These are phyloP conservation scores for Drosophila tanythrix DNA, from an alignment of 2,888 invertebrate genomes.

Conservation along the genomic window DNA sequence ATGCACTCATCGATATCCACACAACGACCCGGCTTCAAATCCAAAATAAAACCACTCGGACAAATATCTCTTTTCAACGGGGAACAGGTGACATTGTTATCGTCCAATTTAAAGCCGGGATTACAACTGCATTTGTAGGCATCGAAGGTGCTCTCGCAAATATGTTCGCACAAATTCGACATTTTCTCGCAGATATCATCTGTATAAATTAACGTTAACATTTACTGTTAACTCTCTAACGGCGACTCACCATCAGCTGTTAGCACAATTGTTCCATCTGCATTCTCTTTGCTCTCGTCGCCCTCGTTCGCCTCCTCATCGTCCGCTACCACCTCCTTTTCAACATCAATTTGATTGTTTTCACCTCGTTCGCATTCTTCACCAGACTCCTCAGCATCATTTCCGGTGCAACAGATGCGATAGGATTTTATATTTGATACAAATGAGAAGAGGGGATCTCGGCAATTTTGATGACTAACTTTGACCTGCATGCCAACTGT, in stretches of 20 bases:
- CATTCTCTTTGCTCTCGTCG: constrained; percentile 12
- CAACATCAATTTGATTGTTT: background rate
- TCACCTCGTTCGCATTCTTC: background rate
- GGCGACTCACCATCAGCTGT: constrained; percentile 69
- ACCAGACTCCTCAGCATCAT: constrained; percentile 1
- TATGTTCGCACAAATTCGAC: constrained; percentile 86
- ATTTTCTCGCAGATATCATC: constrained; percentile 87
- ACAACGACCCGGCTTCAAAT: constrained; percentile 84
- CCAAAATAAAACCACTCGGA: constrained; percentile 85
- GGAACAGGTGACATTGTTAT: constrained; percentile 86
- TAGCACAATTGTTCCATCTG: constrained; percentile 69
- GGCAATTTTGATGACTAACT: constrained; percentile 86
- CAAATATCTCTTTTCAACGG: constrained; percentile 79
- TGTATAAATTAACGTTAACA: constrained; percentile 6
- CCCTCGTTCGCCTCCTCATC: background rate
- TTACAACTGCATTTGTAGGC: constrained; percentile 86
- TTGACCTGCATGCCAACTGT: constrained; percentile 87
- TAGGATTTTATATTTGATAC: constrained; percentile 86
- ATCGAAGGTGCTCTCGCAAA: constrained; percentile 87
- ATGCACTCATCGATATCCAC: constrained; percentile 90
- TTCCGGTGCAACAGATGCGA: constrained; percentile 87
- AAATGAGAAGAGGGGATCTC: constrained; percentile 85
- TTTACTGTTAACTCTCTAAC: background rate
- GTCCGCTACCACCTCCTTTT: background rate
- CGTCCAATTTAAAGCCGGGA: constrained; percentile 85